Evolutionary conservation across 2,888 invertebrate species (phyloP).

Genomic region (Drosophila neotestacea): DNA sequence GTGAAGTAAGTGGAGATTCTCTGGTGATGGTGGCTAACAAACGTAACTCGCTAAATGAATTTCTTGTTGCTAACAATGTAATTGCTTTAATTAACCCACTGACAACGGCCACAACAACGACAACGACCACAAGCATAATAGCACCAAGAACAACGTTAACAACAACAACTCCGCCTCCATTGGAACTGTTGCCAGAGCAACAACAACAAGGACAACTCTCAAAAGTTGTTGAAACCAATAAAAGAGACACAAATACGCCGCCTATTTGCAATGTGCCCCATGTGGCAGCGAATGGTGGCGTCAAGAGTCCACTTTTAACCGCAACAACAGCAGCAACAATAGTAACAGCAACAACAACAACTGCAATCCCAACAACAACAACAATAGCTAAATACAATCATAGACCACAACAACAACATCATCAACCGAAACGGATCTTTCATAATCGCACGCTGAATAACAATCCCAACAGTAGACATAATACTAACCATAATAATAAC

Average conservation of each 20-base stretch:
- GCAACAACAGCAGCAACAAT: neutral
- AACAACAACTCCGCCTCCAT: slow-evolving; percentile 34
- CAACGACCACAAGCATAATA: slow-evolving; percentile 45
- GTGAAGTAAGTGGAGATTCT: slow-evolving; percentile 80
- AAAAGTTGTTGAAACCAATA: slow-evolving; percentile 20
- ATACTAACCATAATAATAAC: slow-evolving; percentile 59
- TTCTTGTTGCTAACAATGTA: slow-evolving; percentile 84
- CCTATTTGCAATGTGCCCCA: slow-evolving; percentile 73
- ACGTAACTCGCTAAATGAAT: slow-evolving; percentile 85
- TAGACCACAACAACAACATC: slow-evolving; percentile 32
- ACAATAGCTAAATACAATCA: slow-evolving; percentile 25
- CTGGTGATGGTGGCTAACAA: slow-evolving; percentile 71
- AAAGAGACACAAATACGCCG: slow-evolving; percentile 74
- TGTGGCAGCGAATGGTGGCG: slow-evolving; percentile 77
- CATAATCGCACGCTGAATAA: slow-evolving; percentile 75
- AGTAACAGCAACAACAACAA: slow-evolving; percentile 5
- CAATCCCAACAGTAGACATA: slow-evolving; percentile 76
- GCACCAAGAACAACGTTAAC: neutral
- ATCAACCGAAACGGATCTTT: slow-evolving; percentile 62
- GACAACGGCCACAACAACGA: slow-evolving; percentile 65
- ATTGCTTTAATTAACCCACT: slow-evolving; percentile 80
- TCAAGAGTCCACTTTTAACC: slow-evolving; percentile 59
- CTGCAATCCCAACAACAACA: slow-evolving; percentile 8
- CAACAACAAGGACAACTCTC: no score
- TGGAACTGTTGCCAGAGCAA: slow-evolving; percentile 9